These are phyloP conservation scores for Muscina levida DNA, from an alignment of 2,888 invertebrate genomes.

Conservation along the genomic window DNA sequence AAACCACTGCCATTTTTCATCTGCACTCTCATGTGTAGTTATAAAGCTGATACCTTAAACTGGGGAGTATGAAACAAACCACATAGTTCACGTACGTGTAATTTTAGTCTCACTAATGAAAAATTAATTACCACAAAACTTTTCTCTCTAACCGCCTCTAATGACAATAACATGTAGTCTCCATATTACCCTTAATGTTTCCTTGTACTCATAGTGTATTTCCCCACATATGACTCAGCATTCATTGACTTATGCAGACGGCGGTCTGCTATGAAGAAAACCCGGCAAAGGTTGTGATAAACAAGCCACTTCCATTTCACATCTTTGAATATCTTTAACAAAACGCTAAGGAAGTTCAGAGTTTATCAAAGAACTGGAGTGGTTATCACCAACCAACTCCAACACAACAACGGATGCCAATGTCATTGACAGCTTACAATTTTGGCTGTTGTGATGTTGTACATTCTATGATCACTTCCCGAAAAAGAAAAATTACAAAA, in stretches of 20 bases:
- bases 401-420: slow-evolving; percentile 56
- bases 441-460: too few species aligned
- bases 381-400: slow-evolving; percentile 36
- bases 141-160: slow-evolving; percentile 29
- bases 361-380: slow-evolving; percentile 45
- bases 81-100: slow-evolving; percentile 16
- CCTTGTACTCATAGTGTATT: too few species aligned
- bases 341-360: slow-evolving; percentile 44
- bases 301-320: not conserved
- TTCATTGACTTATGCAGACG: not conserved
- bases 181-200: not conserved
- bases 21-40: too few species aligned
- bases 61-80: too few species aligned
- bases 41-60: too few species aligned
- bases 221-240: not conserved
- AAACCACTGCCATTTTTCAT: too few species aligned
- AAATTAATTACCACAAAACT: slow-evolving; percentile 50
- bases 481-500: slow-evolving; percentile 65
- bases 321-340: slow-evolving; percentile 2
- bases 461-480: slow-evolving; percentile 50
- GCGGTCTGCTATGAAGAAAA: not conserved
- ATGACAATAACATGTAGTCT: slow-evolving; percentile 37
- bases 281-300: not conserved
- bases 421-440: slow-evolving; percentile 66
- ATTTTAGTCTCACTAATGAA: slow-evolving; percentile 42